Evolutionary conservation across 2,797 vertebrate species (phyloP), one percentile per base, ranked within the genome.

Genomic region (Hoplostethus atlanticus): DNA sequence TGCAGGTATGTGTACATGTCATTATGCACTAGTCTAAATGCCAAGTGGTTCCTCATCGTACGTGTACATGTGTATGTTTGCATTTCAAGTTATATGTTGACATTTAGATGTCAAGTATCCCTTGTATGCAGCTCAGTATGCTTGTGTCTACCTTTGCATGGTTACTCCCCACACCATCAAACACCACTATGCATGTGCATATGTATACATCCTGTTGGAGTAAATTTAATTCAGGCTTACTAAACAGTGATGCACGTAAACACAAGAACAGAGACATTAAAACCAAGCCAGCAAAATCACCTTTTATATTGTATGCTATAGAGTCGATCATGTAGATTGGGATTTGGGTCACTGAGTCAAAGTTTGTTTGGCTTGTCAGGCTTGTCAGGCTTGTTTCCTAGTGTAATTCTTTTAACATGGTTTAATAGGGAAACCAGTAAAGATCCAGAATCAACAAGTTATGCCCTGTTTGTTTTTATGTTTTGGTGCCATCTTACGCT

Each of bases 41-140:
- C 11, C 42, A 48, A 48, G 16, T 0, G 4, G 16, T 17, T 5
- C 4, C 47, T 48, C n/a, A 17, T 16, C n/a, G n/a, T 16, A 48
- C 47, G 44, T 10, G 0, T 68, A 25, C 68, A 6, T 44, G 7
- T 70, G 51, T 44, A 5, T 30, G 1, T 42, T 61, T 71, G 28
- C 42, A 30, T 42, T 51, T 57, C 28, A 70, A 17, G 8, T 71
- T 2, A 50, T 16, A 31, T 64, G 25, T 46, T 48, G 10, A 52
- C 16, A 21, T 66, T 57, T 30, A 8, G 38, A 52, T 63, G 5
- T 61, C 17, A 61, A 67, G 46, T 30, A 13, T 58, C 2, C 44
- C 12, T 12, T 21, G 10, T 6, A 0, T 21, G 15, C 4, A 34
- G 7, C 53, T 38, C 10, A 59, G 6, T 60, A 0, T 72, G 36